These are phyloP conservation scores for Epinotia demarniana DNA, from an alignment of 2,888 invertebrate species.

Conservation along the genomic window DNA sequence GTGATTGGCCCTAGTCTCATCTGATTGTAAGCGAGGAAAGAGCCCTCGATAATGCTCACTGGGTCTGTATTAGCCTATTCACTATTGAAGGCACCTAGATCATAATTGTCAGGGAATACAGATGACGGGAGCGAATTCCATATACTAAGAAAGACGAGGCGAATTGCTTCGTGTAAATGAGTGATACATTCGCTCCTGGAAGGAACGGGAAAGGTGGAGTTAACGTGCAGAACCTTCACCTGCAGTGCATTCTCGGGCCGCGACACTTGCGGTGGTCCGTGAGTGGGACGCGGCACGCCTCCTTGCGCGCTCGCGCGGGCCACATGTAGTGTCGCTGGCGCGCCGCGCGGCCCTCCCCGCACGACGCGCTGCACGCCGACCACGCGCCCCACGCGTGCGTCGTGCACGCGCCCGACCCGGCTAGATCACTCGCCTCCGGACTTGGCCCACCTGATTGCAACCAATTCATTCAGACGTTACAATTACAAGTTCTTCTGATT, in stretches of 20 bases:
- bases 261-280: slow-evolving; percentile 82
- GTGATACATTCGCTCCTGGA: too few relatives aligned
- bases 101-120: too few relatives aligned
- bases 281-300: slow-evolving; percentile 86
- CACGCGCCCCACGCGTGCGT: slow-evolving; percentile 91
- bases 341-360: slow-evolving; percentile 89
- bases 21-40: too few relatives aligned
- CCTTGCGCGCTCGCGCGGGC: slow-evolving; percentile 81
- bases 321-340: slow-evolving; percentile 84
- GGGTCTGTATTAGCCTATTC: too few relatives aligned
- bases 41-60: too few relatives aligned
- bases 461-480: background rate
- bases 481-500: too few relatives aligned
- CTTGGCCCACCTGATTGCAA: slow-evolving; percentile 38
- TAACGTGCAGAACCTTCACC: slow-evolving; percentile 72
- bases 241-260: slow-evolving; percentile 79
- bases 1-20: too few relatives aligned
- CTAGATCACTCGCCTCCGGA: slow-evolving; percentile 38
- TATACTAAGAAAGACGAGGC: too few relatives aligned
- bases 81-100: too few relatives aligned
- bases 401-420: slow-evolving; percentile 85
- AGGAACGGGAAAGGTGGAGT: too few relatives aligned
- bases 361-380: slow-evolving; percentile 92
- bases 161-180: too few relatives aligned
- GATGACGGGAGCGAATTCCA: too few relatives aligned